These are phyloP conservation scores for Bradysia coprophila DNA, from an alignment of 1,140 invertebrate genomes.

Conservation along the genomic window DNA sequence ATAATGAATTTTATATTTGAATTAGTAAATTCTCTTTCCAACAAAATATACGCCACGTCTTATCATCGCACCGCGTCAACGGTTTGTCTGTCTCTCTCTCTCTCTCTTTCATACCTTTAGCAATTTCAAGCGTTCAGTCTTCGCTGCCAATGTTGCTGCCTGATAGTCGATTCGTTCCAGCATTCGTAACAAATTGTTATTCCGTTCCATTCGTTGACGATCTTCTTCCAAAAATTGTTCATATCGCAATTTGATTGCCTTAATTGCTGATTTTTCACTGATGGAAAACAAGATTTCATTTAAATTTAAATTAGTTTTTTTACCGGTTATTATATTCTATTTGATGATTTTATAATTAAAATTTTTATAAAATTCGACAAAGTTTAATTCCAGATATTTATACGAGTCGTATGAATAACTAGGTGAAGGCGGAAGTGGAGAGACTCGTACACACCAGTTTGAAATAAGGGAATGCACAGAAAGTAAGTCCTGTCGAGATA, in stretches of 20 bases:
- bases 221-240: slow-evolving; percentile 39
- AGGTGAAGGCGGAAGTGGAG: too few relatives aligned
- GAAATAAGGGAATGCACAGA: too few relatives aligned
- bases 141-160: slow-evolving; percentile 31
- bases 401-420: too few relatives aligned
- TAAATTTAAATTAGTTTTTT: slow-evolving; percentile 1
- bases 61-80: too few relatives aligned
- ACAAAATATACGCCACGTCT: too few relatives aligned
- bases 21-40: slow-evolving; percentile 1
- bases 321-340: background rate
- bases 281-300: background rate
- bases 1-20: background rate
- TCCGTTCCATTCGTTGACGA: slow-evolving; percentile 32
- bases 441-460: too few relatives aligned
- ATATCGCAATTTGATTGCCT: slow-evolving; percentile 32
- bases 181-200: slow-evolving; percentile 31
- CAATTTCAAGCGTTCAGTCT: slow-evolving; percentile 35
- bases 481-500: too few relatives aligned
- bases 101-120: slow-evolving; percentile 33
- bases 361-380: too few relatives aligned
- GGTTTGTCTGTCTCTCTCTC: too few relatives aligned
- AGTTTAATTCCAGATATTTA: too few relatives aligned
- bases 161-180: slow-evolving; percentile 35
- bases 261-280: slow-evolving; percentile 22
- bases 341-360: slow-evolving; percentile 5